Base-by-base conservation (phyloP, 2,888 invertebrate genomes). In the Eristalis tenax region DNA sequence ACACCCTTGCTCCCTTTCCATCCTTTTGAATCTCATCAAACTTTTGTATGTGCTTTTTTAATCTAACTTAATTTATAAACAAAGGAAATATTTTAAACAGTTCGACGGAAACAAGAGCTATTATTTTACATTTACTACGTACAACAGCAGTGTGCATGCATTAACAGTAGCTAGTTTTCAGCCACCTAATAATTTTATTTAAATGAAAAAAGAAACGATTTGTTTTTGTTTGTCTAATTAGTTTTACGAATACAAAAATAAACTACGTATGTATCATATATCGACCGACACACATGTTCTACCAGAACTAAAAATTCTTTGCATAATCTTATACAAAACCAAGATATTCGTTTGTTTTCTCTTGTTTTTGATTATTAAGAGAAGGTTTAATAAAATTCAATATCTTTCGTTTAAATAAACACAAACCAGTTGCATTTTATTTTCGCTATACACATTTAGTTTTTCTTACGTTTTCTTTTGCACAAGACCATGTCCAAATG, bases 381-480 rank as follows among this genome's bases (percentile, higher is more conserved):
- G 59, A 40, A 40, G 22, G 13, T 74, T 66, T 71, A 79, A 81
- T 76, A 76, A 80, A 84, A 59, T 65, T 57, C 75, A 69, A 75
- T 70, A 63, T 61, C 66, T 76, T 75, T 84, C 66, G 70, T 84
- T 83, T 79, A 38, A 80, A 80, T 74, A 79, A 75, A 80, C 70
- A 74, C 57, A 70, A 70, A 38, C 32, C 1, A 13, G 15, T 59
- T 57, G 15, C 32, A 78, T 65, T 78, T 77, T 73, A 56, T 61
- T 83, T 83, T 11, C 28, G 28, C 28, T 28, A 5, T 10, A 32
- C 32, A 6, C 32, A 10, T 61, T 73, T 73, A 22, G n/a, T 4
- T 4, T 11, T 32, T 3, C 0, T 6, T 64, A 40, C 1, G 6
- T 57, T 26, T 57, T 32, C 56, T 71, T 59, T 35, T 40, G 18